Evolutionary conservation across 2,797 vertebrate genomes (phyloP).

Genomic region (Semaprochilodus insignis): DNA sequence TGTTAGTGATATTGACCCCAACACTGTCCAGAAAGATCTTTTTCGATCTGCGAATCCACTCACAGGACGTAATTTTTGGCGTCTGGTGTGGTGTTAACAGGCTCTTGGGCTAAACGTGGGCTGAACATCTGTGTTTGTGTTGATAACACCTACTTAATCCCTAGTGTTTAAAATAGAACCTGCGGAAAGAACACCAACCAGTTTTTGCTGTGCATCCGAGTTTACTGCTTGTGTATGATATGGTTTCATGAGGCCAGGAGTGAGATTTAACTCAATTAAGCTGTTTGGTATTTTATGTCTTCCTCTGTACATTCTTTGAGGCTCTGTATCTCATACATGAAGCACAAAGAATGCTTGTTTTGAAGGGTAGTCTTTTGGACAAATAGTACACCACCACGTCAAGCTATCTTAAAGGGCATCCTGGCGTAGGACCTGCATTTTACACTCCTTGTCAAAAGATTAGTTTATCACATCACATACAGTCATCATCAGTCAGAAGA

Average conservation of each 20-base stretch:
- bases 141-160: constrained; percentile 44
- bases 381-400: not conserved
- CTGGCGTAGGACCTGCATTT: too few relatives aligned
- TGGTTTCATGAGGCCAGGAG: not conserved
- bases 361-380: not conserved
- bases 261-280: not conserved
- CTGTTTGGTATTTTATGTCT: not conserved
- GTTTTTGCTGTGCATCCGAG: constrained; percentile 15
- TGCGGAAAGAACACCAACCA: constrained; percentile 14
- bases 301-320: not conserved
- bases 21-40: not conserved
- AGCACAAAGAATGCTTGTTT: not conserved
- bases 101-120: not conserved
- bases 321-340: not conserved
- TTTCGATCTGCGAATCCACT: not conserved
- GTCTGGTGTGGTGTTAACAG: not conserved
- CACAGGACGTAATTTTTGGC: not conserved
- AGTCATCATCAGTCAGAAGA: too few relatives aligned
- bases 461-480: too few relatives aligned
- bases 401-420: not conserved
- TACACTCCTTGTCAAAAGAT: too few relatives aligned
- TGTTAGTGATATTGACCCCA: not conserved
- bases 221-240: too few relatives aligned
- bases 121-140: constrained; percentile 50
- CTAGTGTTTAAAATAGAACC: constrained; percentile 30